These are phyloP conservation scores for Aplochiton taeniatus DNA, from an alignment of 2,797 vertebrate genomes.

Conservation along the genomic window DNA sequence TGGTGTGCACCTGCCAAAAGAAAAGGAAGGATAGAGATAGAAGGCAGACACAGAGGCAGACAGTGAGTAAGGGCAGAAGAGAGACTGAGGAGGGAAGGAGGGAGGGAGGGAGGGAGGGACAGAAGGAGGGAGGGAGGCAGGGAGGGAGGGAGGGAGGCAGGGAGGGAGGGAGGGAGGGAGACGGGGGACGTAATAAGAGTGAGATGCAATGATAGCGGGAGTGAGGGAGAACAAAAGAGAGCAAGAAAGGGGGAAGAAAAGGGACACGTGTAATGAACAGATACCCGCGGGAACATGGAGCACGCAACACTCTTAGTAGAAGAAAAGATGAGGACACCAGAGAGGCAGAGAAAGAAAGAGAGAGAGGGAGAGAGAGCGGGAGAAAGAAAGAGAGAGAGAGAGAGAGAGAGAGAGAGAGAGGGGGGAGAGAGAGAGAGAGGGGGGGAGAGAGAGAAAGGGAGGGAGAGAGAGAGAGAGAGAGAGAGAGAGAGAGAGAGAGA, in stretches of 20 bases:
- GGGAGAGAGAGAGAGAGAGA: neutral
- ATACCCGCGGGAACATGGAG: too few species aligned
- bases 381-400: neutral
- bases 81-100: neutral
- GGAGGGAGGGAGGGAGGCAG: neutral
- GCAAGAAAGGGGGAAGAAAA: neutral
- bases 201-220: neutral
- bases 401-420: neutral
- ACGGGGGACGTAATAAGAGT: neutral
- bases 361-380: neutral
- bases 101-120: neutral
- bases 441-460: neutral
- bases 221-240: neutral
- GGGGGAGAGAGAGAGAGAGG: neutral
- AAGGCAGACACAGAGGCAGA: constrained; percentile 8
- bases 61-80: constrained; percentile 11
- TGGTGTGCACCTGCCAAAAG: constrained; percentile 11
- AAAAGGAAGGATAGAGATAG: constrained; percentile 9
- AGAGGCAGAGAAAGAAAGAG: neutral
- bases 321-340: too few species aligned
- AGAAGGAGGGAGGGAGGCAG: neutral
- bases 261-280: too few species aligned
- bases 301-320: too few species aligned
- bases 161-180: neutral
- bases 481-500: constrained; percentile 11